phyloP scores from a whole-genome alignment of 2,888 invertebrate genomes.

The Drosophila austrosaltans region DNA sequence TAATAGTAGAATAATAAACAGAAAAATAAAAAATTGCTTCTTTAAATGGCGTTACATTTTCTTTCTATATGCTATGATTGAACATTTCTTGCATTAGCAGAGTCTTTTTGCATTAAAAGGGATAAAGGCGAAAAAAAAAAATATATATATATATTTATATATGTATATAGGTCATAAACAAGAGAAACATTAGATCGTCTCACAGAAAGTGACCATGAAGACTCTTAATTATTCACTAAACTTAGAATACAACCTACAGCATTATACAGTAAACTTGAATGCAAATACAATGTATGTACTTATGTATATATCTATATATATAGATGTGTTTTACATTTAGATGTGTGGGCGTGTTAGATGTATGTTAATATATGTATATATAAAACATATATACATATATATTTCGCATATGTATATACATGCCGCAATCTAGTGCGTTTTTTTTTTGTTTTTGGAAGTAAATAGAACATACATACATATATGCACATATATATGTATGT shows the following conservation, averaged over 20 bases:
- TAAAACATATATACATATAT: neutral
- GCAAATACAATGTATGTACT: constrained; percentile 13
- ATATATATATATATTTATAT: no score
- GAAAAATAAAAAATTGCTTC: constrained; percentile 17
- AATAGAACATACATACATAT: neutral
- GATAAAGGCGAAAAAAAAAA: neutral
- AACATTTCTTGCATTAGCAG: constrained; percentile 10
- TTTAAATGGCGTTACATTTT: constrained; percentile 51
- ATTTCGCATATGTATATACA: no score
- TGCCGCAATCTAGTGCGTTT: neutral
- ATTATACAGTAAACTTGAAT: constrained; percentile 46
- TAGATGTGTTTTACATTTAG: constrained; percentile 20
- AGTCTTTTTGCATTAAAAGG: neutral
- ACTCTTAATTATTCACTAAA: constrained; percentile 60
- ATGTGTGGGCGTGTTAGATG: neutral
- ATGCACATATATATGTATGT: neutral
- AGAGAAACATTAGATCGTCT: neutral
- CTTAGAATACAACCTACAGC: constrained; percentile 69
- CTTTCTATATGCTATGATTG: constrained; percentile 22
- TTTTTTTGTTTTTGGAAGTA: neutral
- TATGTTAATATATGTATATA: neutral
- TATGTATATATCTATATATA: constrained; percentile 29
- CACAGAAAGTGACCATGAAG: constrained; percentile 13
- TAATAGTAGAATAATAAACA: neutral
- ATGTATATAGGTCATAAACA: neutral